Evolutionary conservation across 2,113 vertebrate genomes (phyloP).

Genomic region (Oostethus manadensis): DNA sequence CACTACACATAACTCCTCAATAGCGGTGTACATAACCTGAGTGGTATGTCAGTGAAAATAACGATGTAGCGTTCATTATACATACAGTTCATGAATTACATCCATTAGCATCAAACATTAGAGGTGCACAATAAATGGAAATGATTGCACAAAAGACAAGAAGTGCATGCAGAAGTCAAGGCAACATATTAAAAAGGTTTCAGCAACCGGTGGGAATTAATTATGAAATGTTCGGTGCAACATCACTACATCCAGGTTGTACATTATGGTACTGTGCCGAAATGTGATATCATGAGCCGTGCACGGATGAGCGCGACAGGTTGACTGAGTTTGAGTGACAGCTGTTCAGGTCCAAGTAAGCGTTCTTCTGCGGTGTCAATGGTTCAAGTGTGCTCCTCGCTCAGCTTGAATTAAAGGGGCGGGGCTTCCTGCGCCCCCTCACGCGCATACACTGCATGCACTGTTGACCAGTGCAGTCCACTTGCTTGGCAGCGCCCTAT

Average conservation of each 20-base stretch:
- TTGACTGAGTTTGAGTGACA: background rate
- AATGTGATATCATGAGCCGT: background rate
- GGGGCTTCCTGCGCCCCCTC: background rate
- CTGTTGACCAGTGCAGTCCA: background rate
- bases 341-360: constrained; percentile 1
- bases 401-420: constrained; percentile 1
- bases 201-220: too few species aligned
- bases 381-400: constrained; percentile 3
- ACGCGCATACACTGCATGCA: background rate
- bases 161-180: too few species aligned
- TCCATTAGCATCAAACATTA: too few species aligned
- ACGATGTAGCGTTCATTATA: too few species aligned
- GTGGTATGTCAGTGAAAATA: too few species aligned
- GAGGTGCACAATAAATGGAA: too few species aligned
- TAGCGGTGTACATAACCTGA: too few species aligned
- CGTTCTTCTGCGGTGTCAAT: background rate
- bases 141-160: too few species aligned
- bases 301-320: background rate
- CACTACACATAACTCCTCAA: too few species aligned
- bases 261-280: background rate
- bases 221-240: too few species aligned
- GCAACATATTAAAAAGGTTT: too few species aligned
- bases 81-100: too few species aligned
- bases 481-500: background rate
- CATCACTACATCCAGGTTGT: background rate